Base-by-base conservation (phyloP, 2,888 invertebrate species). In the Tillus elongatus region DNA sequence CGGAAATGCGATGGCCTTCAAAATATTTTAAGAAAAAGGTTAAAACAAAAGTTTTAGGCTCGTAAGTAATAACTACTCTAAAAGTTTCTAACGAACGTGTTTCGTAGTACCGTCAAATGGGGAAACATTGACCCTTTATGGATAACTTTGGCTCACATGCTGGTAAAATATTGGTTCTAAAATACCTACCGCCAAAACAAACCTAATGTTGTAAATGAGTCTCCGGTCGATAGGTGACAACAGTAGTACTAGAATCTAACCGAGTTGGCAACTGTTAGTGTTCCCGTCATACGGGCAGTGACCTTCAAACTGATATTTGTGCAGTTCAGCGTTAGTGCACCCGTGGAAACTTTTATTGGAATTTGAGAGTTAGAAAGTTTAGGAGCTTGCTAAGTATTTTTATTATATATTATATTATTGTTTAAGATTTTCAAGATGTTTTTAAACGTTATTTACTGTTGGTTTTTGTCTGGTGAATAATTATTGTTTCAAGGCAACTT, bases 121-220 rank as follows among this genome's bases (percentile, higher is more conserved):
- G 15, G 32, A 32, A 32, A 32, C 32, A 32, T 32, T 32, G 19
- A 32, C 32, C 19, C 19, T 32, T 32, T 16, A 9, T 3, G 32
- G 32, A 32, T 24, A 32, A 32, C 32, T 32, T 32, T 32, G 16
- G 32, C 32, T 24, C 32, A 32, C 11, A 32, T 32, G 24, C 11
- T 11, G 31, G 6, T 11, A 9, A 31, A 31, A 16, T 11, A 32
- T 15, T 19, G 9, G 2, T 32, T 32, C 24, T 13, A 16, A 16
- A 16, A 32, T 32, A 32, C 13, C 11, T n/a, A 13, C 19, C 11
- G 13, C 12, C 10, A 11, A 32, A 32, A 13, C 2, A 11, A 32
- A 16, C 32, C 24, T 13, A 19, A 30, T 14, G 31, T n/a, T 30
- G 19, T 32, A 32, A n/a, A n/a, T n/a, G n/a, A n/a, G n/a, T n/a